phyloP scores from a whole-genome alignment of 2,113 vertebrate genomes.

The Taxidea taxus region DNA sequence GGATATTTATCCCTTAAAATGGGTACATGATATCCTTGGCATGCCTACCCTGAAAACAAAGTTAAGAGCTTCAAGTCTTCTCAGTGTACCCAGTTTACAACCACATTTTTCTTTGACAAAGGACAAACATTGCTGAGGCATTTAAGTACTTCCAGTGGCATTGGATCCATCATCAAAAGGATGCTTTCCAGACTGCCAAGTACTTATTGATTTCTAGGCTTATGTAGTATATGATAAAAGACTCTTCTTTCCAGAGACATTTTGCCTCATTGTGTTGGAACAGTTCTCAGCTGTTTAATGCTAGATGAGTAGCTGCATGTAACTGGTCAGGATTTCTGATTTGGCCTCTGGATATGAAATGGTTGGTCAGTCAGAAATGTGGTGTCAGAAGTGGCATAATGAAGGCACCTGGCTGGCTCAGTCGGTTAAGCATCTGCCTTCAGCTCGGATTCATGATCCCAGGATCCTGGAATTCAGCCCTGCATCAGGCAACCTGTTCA shows the following conservation, averaged over 20 bases:
- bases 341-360: conserved; percentile 2
- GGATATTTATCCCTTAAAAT: background rate
- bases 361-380: background rate
- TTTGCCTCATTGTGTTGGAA: background rate
- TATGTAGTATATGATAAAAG: conserved; percentile 31
- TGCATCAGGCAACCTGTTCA: too few species aligned
- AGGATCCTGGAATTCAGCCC: too few species aligned
- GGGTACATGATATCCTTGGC: background rate
- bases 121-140: conserved; percentile 37
- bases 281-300: background rate
- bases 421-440: too few species aligned
- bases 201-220: conserved; percentile 46
- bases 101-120: conserved; percentile 34
- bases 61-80: background rate
- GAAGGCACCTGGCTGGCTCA: too few species aligned
- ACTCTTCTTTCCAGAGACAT: background rate
- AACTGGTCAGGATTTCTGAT: background rate
- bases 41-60: background rate
- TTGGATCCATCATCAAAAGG: conserved; percentile 41
- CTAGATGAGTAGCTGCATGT: background rate
- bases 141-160: conserved; percentile 29
- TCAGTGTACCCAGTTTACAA: background rate
- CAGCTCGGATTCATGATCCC: too few species aligned
- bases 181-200: conserved; percentile 21
- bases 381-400: background rate